phyloP scores from a whole-genome alignment of 2,888 invertebrate species.

The Anoplius nigerrimus region DNA sequence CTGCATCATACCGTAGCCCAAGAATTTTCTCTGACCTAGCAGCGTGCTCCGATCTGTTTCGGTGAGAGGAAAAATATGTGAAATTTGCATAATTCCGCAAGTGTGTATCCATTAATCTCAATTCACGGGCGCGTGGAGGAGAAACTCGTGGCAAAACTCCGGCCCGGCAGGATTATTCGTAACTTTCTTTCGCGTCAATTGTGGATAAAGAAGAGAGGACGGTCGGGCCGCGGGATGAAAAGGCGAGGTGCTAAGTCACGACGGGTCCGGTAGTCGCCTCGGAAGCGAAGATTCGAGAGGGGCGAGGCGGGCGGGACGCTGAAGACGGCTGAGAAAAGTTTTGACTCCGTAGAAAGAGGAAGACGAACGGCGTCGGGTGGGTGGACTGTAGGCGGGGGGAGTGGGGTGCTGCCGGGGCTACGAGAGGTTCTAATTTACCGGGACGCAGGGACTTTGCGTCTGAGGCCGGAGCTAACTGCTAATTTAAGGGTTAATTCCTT shows the following conservation, averaged over 20 bases:
- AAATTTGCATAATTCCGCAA: too few species aligned
- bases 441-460: constrained; percentile 72
- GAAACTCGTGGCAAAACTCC: neutral
- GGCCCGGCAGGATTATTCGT: too few species aligned
- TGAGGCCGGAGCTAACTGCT: constrained; percentile 74
- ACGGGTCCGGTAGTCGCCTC: constrained; percentile 12
- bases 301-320: constrained; percentile 14
- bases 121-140: too few species aligned
- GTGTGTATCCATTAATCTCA: too few species aligned
- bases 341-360: constrained; percentile 45
- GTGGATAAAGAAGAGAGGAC: neutral
- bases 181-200: too few species aligned
- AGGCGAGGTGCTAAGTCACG: constrained; percentile 10
- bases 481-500: constrained; percentile 76
- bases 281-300: constrained; percentile 10
- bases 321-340: constrained; percentile 60
- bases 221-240: neutral
- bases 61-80: too few species aligned
- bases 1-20: too few species aligned
- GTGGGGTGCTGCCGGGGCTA: constrained; percentile 49
- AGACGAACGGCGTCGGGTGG: constrained; percentile 41
- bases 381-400: constrained; percentile 37
- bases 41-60: too few species aligned
- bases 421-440: constrained; percentile 72
- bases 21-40: too few species aligned